Evolutionary conservation across 1,140 invertebrate species (phyloP), one percentile per base, ranked within the genome.

Genomic region (Scaptodrosophila lebanonensis): DNA sequence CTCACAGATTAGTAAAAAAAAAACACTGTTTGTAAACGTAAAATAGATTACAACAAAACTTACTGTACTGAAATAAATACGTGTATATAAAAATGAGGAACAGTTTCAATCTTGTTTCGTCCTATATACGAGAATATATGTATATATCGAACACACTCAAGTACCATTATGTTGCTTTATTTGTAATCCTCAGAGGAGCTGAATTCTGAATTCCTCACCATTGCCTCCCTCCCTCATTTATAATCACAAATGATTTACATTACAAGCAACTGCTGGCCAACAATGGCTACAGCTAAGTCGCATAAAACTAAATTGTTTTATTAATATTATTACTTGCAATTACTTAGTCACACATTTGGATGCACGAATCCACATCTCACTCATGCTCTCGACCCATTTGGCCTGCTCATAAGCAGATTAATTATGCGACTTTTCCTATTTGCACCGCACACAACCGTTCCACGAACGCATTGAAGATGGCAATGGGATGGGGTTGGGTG

Each of bases 351-450:
- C 70, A 75, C 66, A 25, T 25, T 25, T 25, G 8, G 3, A 25
- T 25, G 22, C 8, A 63, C 71, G 15, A 36, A 33, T 20, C 3
- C 43, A 4, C 17, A 45, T 20, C 5, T 9, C 7, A 20, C 27
- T 11, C 43, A 43, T 27, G 22, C 40, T 17, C 33, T 60, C 47
- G 50, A 27, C 48, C 36, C 30, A 59, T 59, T 39, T 35, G 53
- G 38, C 36, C 48, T 51, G 50, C 66, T 54, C 70, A 76, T 76
- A 76, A 76, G 72, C 71, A 76, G 62, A 77, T 76, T 76, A 76
- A 76, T 76, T 76, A 76, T 76, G 72, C 66, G 53, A 76, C 72
- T 77, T 76, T 77, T 76, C 66, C 51, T 64, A 51, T 58, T 49
- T 66, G 45, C 51, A 35, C 38, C 13, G 36, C 52, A 58, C 35